Evolutionary conservation across 2,797 vertebrate genomes (phyloP).

Genomic region (Propithecus deckenii): DNA sequence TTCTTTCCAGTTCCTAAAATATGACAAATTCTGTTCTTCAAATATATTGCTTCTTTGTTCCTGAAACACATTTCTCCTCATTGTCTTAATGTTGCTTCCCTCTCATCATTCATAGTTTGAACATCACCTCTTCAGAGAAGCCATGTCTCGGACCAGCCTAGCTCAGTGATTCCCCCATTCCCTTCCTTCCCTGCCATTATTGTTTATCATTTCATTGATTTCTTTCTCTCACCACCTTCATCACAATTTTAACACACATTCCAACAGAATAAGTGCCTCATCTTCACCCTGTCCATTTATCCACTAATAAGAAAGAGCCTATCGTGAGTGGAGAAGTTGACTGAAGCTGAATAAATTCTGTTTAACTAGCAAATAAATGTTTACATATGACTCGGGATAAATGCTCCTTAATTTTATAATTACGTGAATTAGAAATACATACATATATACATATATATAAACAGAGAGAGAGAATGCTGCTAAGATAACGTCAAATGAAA

Average conservation of each 20-base stretch:
- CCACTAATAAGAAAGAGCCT: not conserved
- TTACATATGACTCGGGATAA: not conserved
- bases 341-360: not conserved
- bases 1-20: not conserved
- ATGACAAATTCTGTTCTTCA: not conserved
- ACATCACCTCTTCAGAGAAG: not conserved
- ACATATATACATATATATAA: not conserved
- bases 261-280: not conserved
- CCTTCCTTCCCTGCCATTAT: not conserved
- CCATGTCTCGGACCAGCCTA: not conserved
- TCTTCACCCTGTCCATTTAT: not conserved
- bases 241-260: not conserved
- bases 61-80: not conserved
- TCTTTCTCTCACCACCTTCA: not conserved
- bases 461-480: not conserved
- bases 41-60: not conserved
- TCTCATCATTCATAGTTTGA: not conserved
- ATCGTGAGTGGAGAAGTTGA: not conserved
- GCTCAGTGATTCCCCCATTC: not conserved
- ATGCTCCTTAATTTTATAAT: not conserved
- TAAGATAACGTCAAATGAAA: slow-evolving; percentile 2
- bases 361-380: not conserved
- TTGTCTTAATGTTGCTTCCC: not conserved
- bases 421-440: not conserved
- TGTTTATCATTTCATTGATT: not conserved